These are phyloP conservation scores for Phaenicophaeus curvirostris DNA, from an alignment of 2,797 vertebrate genomes.

Conservation along the genomic window DNA sequence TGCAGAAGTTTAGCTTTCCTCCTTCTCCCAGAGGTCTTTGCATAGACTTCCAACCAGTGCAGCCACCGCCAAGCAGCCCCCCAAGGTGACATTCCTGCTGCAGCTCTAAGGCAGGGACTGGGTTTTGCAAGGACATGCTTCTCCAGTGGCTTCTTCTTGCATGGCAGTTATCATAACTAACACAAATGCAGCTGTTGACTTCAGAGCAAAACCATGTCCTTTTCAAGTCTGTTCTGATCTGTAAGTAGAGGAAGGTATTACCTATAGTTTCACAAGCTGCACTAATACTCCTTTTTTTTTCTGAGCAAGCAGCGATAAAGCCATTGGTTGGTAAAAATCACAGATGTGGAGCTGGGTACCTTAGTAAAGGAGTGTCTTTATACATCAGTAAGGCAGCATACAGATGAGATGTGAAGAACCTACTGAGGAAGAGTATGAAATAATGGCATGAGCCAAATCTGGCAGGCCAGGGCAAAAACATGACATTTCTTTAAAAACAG, in stretches of 20 bases:
- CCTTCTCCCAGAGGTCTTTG: neutral
- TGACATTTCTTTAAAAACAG: neutral
- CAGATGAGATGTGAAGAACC: neutral
- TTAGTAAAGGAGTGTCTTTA: neutral
- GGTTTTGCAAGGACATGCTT: neutral
- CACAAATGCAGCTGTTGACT: neutral
- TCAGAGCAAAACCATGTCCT: neutral
- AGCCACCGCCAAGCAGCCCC: neutral
- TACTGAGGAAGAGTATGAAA: neutral
- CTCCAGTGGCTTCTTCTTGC: neutral
- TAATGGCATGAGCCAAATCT: neutral
- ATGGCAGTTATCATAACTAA: neutral
- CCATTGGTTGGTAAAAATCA: neutral
- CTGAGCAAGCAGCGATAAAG: neutral
- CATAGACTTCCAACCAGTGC: rapidly evolving
- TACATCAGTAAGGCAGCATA: neutral
- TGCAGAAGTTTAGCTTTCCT: neutral
- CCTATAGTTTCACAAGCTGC: neutral
- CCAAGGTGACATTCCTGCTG: rapidly evolving
- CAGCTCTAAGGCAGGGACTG: neutral
- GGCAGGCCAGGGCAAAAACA: neutral
- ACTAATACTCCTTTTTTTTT: neutral
- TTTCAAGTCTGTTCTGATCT: neutral
- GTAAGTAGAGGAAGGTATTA: neutral
- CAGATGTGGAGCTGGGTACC: neutral